Conservation (phyloP, 92 coral and sea anemone species). For the Blastomussa wellsi region DNA sequence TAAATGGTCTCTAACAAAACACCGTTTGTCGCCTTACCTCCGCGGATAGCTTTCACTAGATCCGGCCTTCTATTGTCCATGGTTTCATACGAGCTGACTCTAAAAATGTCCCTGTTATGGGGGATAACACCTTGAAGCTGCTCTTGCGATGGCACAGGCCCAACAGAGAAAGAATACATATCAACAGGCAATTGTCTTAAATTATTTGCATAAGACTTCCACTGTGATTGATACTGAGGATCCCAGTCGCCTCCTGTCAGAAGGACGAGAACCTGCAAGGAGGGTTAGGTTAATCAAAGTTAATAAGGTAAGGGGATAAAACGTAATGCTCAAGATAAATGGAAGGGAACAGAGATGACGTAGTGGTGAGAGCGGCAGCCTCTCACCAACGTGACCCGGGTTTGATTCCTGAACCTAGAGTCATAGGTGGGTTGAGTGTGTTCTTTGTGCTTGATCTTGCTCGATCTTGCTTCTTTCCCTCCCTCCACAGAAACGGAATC, state of each 20-base stretch:
- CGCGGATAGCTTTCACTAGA: slow-evolving; percentile 65
- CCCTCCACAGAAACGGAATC: no score
- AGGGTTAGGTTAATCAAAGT: background rate
- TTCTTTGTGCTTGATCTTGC: no score
- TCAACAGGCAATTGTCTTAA: slow-evolving; percentile 47
- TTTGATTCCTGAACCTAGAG: no score
- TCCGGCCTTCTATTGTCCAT: slow-evolving; percentile 48
- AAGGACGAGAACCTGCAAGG: slow-evolving; percentile 66
- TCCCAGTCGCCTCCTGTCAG: slow-evolving; percentile 78
- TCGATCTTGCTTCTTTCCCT: no score
- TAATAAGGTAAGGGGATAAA: background rate
- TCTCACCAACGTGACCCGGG: no score
- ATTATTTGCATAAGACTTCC: slow-evolving; percentile 54
- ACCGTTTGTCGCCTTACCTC: slow-evolving; percentile 43
- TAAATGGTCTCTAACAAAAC: background rate
- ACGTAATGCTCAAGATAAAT: background rate
- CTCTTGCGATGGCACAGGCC: slow-evolving; percentile 45
- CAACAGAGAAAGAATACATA: slow-evolving; percentile 65
- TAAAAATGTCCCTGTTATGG: slow-evolving; percentile 55
- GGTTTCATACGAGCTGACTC: slow-evolving; percentile 48
- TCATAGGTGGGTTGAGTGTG: no score
- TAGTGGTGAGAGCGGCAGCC: no score
- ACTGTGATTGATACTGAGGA: slow-evolving; percentile 48
- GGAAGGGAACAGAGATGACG: no score
- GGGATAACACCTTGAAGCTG: slow-evolving; percentile 71